phyloP scores from a whole-genome alignment of 2,888 invertebrate genomes.

The Polia nebulosa region DNA sequence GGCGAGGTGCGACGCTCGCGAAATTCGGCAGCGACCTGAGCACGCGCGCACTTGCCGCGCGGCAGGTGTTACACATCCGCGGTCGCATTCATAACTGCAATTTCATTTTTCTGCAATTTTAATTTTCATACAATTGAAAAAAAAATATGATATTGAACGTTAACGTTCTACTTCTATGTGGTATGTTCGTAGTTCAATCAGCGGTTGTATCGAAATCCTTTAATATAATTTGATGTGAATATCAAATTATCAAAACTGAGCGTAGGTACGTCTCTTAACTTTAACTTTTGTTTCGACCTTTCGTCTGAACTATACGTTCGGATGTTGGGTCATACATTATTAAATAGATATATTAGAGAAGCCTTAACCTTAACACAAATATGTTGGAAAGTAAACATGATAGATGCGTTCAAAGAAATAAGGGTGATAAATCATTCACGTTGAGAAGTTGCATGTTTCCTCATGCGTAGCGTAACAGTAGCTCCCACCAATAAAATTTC shows the following conservation, averaged over 20 bases:
- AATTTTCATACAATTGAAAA: background rate
- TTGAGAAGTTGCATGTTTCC: conserved; percentile 45
- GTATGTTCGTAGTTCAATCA: background rate
- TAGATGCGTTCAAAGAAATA: conserved; percentile 18
- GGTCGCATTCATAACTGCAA: conserved; percentile 60
- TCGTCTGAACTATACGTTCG: background rate
- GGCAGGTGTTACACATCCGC: conserved; percentile 69
- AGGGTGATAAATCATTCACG: conserved; percentile 42
- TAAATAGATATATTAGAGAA: conserved; percentile 10
- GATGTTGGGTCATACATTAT: conserved; percentile 14
- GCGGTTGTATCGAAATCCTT: conserved; percentile 1
- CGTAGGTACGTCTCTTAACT: conserved; percentile 12
- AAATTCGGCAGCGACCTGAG: conserved; percentile 77
- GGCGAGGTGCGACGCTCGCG: conserved; percentile 64
- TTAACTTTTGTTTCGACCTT: conserved; percentile 37
- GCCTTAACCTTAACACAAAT: conserved; percentile 27
- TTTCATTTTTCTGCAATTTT: conserved; percentile 1
- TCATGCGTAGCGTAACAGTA: conserved; percentile 59
- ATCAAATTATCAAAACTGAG: conserved; percentile 9
- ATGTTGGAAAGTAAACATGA: conserved; percentile 19
- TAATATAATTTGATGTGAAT: conserved; percentile 29
- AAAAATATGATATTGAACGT: background rate
- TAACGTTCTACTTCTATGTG: background rate
- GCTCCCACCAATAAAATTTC: conserved; percentile 72
- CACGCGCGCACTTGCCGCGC: conserved; percentile 67